A percentile compares a stretch with the other conserved stretches of the same genome.
These are phyloP conservation scores for Dioctria rufipes DNA, from an alignment of 2,888 invertebrate species.

Conservation along the genomic window DNA sequence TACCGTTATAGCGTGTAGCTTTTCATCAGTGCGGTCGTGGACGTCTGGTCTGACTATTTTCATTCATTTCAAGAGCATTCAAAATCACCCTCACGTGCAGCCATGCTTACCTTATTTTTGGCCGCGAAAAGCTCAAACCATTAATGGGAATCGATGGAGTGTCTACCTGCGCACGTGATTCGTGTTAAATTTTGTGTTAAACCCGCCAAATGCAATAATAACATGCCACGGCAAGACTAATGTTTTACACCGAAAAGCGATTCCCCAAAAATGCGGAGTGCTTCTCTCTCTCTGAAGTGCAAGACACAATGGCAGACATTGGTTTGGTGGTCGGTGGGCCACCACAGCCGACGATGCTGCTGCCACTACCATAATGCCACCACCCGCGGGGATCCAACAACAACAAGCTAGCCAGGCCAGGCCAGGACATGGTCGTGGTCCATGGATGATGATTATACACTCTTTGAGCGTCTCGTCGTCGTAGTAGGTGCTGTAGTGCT, in stretches of 20 bases:
- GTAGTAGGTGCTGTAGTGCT: background rate
- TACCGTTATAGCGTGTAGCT: background rate
- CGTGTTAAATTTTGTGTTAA: conserved; percentile 40
- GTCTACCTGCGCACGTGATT: conserved; percentile 24
- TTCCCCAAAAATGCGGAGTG: background rate
- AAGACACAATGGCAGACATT: conserved; percentile 44
- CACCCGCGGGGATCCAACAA: conserved; percentile 16
- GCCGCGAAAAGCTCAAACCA: background rate
- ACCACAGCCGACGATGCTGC: background rate
- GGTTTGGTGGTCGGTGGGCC: background rate
- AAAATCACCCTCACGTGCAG: conserved; percentile 22
- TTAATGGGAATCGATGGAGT: conserved; percentile 1
- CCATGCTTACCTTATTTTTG: background rate
- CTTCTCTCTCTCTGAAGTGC: background rate
- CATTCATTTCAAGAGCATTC: conserved; percentile 15
- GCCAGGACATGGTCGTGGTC: background rate
- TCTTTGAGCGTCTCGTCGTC: no score
- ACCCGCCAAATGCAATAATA: conserved; percentile 14
- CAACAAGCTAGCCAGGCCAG: no score
- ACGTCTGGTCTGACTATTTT: background rate
- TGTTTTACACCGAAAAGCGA: conserved; percentile 21
- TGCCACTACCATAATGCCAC: conserved; percentile 5
- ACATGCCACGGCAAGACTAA: background rate
- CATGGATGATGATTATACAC: conserved; percentile 9
- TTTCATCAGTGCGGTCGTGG: conserved; percentile 5